Percentiles rank a stretch among this genome's conserved stretches.
Conservation (phyloP, 92 coral and sea anemone genomes). For the Micromussa lordhowensis region DNA sequence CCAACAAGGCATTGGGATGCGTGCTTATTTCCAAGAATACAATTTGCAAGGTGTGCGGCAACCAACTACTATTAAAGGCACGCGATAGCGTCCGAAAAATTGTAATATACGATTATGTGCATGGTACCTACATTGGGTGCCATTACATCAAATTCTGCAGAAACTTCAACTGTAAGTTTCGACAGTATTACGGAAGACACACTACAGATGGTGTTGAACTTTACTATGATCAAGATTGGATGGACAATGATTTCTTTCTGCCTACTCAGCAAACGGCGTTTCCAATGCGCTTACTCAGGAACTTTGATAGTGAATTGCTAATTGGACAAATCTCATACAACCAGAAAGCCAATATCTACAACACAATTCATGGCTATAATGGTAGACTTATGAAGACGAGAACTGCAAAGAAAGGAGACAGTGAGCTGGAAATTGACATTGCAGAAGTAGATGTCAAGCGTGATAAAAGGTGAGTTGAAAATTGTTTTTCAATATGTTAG, state of each 20-base stretch:
- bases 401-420: not conserved
- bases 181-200: constrained; percentile 10
- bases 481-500: not conserved
- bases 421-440: not conserved
- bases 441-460: not conserved
- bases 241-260: constrained; percentile 5
- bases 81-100: constrained; percentile 12
- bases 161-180: not conserved
- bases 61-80: not conserved
- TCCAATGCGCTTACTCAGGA: constrained; percentile 7
- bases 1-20: constrained; percentile 18
- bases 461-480: not conserved
- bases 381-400: not conserved
- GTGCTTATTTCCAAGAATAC: constrained; percentile 13
- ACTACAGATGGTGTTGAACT: constrained; percentile 14
- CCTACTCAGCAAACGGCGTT: constrained; percentile 10
- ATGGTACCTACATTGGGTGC: constrained; percentile 11
- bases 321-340: not conserved
- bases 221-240: constrained; percentile 6
- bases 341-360: constrained; percentile 9
- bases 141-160: not conserved
- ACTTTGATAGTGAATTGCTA: constrained; percentile 8
- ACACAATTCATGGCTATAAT: constrained; percentile 7
- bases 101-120: not conserved
- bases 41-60: constrained; percentile 11